A percentile compares a stretch with the other conserved stretches of the same genome.
Evolutionary conservation across 2,797 vertebrate species (phyloP).

Genomic region (Psittacula echo): DNA sequence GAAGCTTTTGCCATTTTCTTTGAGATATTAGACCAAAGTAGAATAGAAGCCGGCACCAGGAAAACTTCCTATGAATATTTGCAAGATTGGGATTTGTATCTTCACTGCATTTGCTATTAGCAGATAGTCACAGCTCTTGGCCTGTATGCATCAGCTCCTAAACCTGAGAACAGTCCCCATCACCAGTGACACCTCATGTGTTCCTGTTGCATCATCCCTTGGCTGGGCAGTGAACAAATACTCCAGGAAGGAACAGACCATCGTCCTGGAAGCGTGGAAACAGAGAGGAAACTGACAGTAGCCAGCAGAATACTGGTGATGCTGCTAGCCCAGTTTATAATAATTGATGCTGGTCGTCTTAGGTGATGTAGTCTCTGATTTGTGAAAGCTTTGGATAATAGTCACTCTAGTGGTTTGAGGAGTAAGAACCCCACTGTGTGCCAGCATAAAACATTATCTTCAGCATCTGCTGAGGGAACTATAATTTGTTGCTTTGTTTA

Average conservation of each 20-base stretch:
- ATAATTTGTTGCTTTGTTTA: conserved; percentile 11
- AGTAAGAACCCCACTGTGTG: background rate
- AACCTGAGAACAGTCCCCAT: background rate
- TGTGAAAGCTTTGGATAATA: background rate
- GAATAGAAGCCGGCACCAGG: background rate
- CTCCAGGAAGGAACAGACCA: background rate
- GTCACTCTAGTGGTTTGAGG: background rate
- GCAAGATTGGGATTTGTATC: background rate
- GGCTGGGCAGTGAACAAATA: background rate
- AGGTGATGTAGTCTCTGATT: background rate
- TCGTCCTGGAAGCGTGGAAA: background rate
- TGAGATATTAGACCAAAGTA: background rate
- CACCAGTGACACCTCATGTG: background rate
- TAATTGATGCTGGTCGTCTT: background rate
- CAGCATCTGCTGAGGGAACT: background rate
- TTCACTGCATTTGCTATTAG: background rate
- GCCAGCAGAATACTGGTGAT: background rate
- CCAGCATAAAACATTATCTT: background rate
- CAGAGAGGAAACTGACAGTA: background rate
- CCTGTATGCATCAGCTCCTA: background rate
- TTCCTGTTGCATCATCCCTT: background rate
- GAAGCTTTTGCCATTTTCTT: background rate
- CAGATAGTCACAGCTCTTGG: background rate
- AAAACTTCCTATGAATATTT: background rate
- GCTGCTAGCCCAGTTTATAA: background rate